Percentiles rank a stretch among this genome's conserved stretches.
Conservation (phyloP, 2,888 invertebrate genomes). For the Pantelozetes paolii region DNA sequence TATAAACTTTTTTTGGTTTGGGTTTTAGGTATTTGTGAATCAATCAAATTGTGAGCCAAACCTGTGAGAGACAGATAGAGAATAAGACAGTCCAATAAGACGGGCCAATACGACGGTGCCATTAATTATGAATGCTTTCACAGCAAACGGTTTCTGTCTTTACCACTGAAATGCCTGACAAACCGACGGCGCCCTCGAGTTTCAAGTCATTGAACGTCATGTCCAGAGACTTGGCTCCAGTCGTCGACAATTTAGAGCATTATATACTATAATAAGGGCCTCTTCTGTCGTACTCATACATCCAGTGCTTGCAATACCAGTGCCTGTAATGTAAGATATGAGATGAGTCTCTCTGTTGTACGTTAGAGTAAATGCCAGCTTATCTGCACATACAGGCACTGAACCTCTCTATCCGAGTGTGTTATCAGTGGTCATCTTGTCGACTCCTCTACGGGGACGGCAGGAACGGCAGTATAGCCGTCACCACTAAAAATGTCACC, state of each 20-base stretch:
- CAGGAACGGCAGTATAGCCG: background rate
- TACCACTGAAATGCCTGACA: background rate
- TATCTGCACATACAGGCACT: slow-evolving; percentile 12
- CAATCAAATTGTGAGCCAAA: background rate
- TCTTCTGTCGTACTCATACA: background rate
- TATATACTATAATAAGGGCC: background rate
- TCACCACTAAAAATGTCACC: slow-evolving; percentile 8
- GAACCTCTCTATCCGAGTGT: background rate
- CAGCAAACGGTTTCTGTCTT: too few relatives aligned
- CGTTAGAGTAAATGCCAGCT: background rate
- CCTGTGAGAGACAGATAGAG: background rate
- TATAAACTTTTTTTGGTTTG: background rate
- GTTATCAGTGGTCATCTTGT: slow-evolving; percentile 27
- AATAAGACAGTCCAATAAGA: background rate
- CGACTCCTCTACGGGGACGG: slow-evolving; percentile 2
- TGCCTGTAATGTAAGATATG: background rate
- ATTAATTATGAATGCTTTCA: slow-evolving; percentile 18
- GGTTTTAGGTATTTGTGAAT: background rate
- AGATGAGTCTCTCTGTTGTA: background rate
- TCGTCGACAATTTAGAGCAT: background rate
- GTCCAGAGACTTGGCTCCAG: slow-evolving; percentile 6
- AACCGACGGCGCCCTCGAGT: slow-evolving; percentile 16
- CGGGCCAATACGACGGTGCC: too few relatives aligned
- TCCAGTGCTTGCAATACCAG: background rate
- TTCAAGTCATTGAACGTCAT: slow-evolving; percentile 23